These are phyloP conservation scores for Elmis aenea DNA, from an alignment of 2,888 invertebrate genomes.

Conservation along the genomic window DNA sequence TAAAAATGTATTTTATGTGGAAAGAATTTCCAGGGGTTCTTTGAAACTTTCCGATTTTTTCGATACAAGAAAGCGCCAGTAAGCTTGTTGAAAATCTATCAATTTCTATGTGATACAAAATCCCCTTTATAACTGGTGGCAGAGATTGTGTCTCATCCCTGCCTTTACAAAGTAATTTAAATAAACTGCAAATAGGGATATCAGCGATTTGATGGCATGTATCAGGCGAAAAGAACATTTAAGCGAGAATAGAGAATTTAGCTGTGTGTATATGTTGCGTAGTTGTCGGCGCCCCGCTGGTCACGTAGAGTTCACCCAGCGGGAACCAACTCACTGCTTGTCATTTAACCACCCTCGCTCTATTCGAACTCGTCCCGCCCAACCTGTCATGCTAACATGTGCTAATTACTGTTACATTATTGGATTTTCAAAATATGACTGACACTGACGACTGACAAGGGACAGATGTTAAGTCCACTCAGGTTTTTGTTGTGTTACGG, in stretches of 20 bases:
- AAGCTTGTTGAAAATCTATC: slow-evolving; percentile 28
- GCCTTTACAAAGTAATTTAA: slow-evolving; percentile 39
- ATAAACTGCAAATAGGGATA: slow-evolving; percentile 45
- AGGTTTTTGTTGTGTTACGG: no score
- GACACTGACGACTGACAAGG: slow-evolving; percentile 28
- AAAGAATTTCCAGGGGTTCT: slow-evolving; percentile 31
- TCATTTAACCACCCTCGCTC: slow-evolving; percentile 27
- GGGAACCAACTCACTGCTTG: slow-evolving; percentile 25
- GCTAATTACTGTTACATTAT: slow-evolving; percentile 30
- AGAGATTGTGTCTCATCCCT: slow-evolving; percentile 36
- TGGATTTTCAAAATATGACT: slow-evolving; percentile 26
- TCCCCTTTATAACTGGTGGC: slow-evolving; percentile 27
- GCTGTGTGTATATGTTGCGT: slow-evolving; percentile 13
- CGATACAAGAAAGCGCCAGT: slow-evolving; percentile 25
- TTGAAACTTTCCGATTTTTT: slow-evolving; percentile 28
- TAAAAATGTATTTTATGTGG: slow-evolving; percentile 33
- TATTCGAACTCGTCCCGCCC: slow-evolving; percentile 16
- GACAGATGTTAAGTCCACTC: no score
- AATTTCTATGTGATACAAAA: no score
- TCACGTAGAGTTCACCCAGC: slow-evolving; percentile 22
- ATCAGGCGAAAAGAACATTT: slow-evolving; percentile 10
- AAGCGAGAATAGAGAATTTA: slow-evolving; percentile 10
- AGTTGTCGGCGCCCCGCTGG: slow-evolving; percentile 22
- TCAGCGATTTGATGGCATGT: slow-evolving; percentile 22
- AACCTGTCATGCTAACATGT: slow-evolving; percentile 25